Evolutionary conservation across 2,797 vertebrate genomes (phyloP), one percentile per base, ranked within the genome.

Genomic region (Cryptoprocta ferox): DNA sequence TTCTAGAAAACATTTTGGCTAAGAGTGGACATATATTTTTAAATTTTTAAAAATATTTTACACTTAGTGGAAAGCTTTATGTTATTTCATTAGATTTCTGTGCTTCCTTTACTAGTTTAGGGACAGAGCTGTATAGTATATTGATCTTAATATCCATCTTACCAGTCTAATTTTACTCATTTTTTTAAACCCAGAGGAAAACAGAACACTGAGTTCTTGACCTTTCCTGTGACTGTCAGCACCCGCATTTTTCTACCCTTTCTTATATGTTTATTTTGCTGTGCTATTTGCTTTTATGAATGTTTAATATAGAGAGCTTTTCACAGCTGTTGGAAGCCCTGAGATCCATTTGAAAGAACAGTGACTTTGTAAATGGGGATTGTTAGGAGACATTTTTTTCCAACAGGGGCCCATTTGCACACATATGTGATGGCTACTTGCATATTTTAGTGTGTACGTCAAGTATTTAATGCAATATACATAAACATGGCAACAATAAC

Each of bases 381-480:
- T 59, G 10, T 42, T 82, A 53, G n/a, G n/a, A 80, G 68, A 86
- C 59, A 76, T 93, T 97, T 48, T 42, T 96, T 56, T 90, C 75
- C 79, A 75, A 66, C 82, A 96, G 0, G 1, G 65, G 87, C 96
- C 61, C 92, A 39, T 85, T 89, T 66, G 12, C 12, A 9, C 13
- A 70, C 5, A 26, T 66, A 32, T 26, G n/a, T 10, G 2, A 15
- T 78, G 19, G 45, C 45, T 50, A 24, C 56, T 48, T 94, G 15
- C 28, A 45, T n/a, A 16, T 75, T 19, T 89, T 32, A 68, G 39
- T 79, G 66, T 24, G 8, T n/a, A 2, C 71, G 9, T 78, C 28
- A 89, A 30, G n/a, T 45, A 68, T 94, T 91, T 65, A 48, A 65
- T 85, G 53, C 24, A 82, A 32, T 5, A 12, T 56, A 65, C 65